These are phyloP conservation scores for Zeus faber DNA, from an alignment of 2,113 vertebrate genomes.

Conservation along the genomic window DNA sequence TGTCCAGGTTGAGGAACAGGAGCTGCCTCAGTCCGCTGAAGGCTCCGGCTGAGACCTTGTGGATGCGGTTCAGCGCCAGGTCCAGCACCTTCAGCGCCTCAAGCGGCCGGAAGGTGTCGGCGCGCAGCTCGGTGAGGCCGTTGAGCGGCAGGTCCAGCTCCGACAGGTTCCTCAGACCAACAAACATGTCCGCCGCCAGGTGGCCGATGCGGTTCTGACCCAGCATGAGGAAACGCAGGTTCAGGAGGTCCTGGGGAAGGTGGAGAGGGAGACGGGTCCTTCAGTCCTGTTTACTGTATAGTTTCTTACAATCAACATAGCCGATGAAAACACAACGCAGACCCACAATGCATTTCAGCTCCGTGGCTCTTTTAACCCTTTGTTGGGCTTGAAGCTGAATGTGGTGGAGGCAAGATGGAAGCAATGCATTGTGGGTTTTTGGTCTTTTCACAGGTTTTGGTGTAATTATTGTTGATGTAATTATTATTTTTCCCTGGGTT, in stretches of 20 bases:
- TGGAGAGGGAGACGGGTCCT: not conserved
- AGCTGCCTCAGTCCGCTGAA: conserved; percentile 72
- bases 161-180: conserved; percentile 73
- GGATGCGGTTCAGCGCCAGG: conserved; percentile 71
- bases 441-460: not conserved
- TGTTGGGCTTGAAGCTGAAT: too few relatives aligned
- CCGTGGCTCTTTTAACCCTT: too few relatives aligned
- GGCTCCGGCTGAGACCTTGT: conserved; percentile 66
- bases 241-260: conserved; percentile 65
- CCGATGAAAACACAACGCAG: too few relatives aligned
- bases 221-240: conserved; percentile 77
- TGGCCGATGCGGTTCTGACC: conserved; percentile 72
- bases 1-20: conserved; percentile 77
- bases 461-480: too few relatives aligned
- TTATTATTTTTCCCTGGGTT: not conserved
- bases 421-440: too few relatives aligned
- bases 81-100: conserved; percentile 74
- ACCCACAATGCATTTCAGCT: too few relatives aligned
- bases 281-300: too few relatives aligned
- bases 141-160: conserved; percentile 75
- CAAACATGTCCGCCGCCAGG: conserved; percentile 68
- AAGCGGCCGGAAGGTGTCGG: conserved; percentile 71
- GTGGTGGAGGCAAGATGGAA: too few relatives aligned
- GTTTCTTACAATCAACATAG: not conserved
- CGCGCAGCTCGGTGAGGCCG: conserved; percentile 50